Base-by-base conservation (phyloP, 2,113 vertebrate genomes). In the Brachionichthys hirsutus region DNA sequence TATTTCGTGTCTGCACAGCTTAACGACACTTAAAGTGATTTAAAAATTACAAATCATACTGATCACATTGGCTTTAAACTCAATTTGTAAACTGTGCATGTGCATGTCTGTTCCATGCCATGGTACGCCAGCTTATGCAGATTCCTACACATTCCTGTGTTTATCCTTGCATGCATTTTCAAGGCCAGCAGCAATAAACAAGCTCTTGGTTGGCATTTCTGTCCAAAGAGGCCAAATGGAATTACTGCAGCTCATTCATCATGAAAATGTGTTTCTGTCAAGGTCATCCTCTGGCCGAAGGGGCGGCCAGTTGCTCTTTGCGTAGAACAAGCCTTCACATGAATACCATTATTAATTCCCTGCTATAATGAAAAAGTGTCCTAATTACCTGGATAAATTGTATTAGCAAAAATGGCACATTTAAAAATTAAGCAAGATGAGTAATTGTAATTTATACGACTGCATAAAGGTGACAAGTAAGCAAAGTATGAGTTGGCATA, bases 231-330 rank as follows among this genome's bases (percentile, higher is more conserved):
- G 50, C 75, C 73, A 59, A 70, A 62, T 68, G 54, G 73, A 77
- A 74, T 83, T 67, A 78, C 72, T 64, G 61, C 41, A 16, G 42
- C 66, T 81, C 71, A 85, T 87, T 89, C 67, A 69, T 83, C 60
- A 73, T 57, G 36, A 61, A 73, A 84, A 77, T 69, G 49, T 66
- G 54, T 74, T 34, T 44, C 73, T 75, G 30, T 1, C 13, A 24
- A 66, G 67, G 53, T 70, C 76, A 56, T 24, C 17, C 4, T 57
- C 45, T 54, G 43, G 43, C 60, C 36, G 34, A 54, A 16, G 47
- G 13, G 62, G 52, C 20, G 68, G 73, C 65, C 12, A 38, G 30
- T 51, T 66, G 55, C 54, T 70, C 7, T 70, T 42, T 55, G 22
- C 46, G 22, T 10, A 22, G n/a, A 67, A 51, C 35, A 30, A 38